Evolutionary conservation across 2,797 vertebrate genomes (phyloP), one percentile per base, ranked within the genome.

Genomic region (Onychomys arenicola): DNA sequence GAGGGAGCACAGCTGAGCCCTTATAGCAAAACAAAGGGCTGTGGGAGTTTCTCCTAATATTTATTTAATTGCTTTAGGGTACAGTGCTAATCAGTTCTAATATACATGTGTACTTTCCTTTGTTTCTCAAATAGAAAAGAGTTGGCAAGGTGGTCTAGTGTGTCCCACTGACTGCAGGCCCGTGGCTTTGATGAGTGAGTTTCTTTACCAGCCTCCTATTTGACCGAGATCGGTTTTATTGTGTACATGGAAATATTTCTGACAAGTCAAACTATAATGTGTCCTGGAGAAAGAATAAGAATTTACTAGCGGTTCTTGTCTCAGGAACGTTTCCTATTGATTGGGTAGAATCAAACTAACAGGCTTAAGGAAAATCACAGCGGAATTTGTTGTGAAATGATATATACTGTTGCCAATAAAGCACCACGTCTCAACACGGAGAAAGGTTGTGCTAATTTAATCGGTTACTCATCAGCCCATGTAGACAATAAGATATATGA

Each of bases 1-100:
- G 98, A 99, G 99, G 98, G 98, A 99, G 98, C 99, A 98, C 99
- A 99, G 99, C 99, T 99, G 98, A 99, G 98, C 98, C 98, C 98
- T 97, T 95, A 96, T 93, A 98, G 97, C 95, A 97, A 98, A 98
- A 98, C 98, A 98, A 98, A 98, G 96, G 97, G 96, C 98, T 93
- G 91, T 94, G 96, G 94, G 97, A 98, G 97, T 98, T 98, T 97
- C 34, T 91, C 98, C 98, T 98, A 97, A 97, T 97, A 98, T 98
- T 98, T 98, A 97, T 98, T 97, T 98, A 98, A 98, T 98, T 98
- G 97, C 91, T 98, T 91, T 97, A 98, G 98, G 98, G 97, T 97
- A 84, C 80, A 90, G 80, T 89, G 59, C 93, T 97, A 96, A 97
- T 97, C 92, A 97, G 85, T 76, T 97, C 97, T 88, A 97, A 98